Evolutionary conservation across 2,113 vertebrate species (phyloP).

Genomic region (Colius striatus): DNA sequence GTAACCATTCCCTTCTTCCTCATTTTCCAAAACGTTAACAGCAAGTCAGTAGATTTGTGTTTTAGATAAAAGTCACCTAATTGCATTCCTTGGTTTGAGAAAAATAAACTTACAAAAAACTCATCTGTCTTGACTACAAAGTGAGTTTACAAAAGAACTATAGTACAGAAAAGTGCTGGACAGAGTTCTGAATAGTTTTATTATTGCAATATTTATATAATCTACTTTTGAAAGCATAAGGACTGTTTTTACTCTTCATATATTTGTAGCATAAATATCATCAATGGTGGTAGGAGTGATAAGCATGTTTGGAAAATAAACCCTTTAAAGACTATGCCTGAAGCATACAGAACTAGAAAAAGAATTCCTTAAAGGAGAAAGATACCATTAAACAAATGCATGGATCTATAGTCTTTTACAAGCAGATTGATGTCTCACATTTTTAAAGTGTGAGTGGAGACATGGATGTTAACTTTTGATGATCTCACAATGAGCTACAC

Average conservation of each 20-base stretch:
- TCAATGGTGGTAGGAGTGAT: neutral
- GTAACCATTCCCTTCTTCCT: neutral
- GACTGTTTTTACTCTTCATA: slow-evolving; percentile 10
- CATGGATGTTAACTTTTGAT: neutral
- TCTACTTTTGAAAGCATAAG: slow-evolving; percentile 51
- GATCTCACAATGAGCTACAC: neutral
- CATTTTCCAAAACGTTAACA: neutral
- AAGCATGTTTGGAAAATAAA: neutral
- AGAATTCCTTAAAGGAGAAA: slow-evolving; percentile 3
- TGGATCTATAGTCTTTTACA: neutral
- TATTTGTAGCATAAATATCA: neutral
- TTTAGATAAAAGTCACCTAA: slow-evolving; percentile 56
- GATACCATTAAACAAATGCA: fast-evolving
- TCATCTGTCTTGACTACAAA: slow-evolving; percentile 41
- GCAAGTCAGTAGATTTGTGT: slow-evolving; percentile 21
- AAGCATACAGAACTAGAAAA: neutral
- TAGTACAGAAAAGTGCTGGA: slow-evolving; percentile 14
- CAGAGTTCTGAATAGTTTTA: slow-evolving; percentile 39
- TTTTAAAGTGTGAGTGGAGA: neutral
- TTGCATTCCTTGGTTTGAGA: slow-evolving; percentile 46
- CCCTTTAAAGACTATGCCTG: neutral
- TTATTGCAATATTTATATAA: slow-evolving; percentile 16
- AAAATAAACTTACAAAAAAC: slow-evolving; percentile 46
- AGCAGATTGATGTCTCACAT: neutral
- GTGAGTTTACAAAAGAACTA: slow-evolving; percentile 48